phyloP scores from a whole-genome alignment of 1,140 invertebrate species.

The Oreohelix idahoensis region DNA sequence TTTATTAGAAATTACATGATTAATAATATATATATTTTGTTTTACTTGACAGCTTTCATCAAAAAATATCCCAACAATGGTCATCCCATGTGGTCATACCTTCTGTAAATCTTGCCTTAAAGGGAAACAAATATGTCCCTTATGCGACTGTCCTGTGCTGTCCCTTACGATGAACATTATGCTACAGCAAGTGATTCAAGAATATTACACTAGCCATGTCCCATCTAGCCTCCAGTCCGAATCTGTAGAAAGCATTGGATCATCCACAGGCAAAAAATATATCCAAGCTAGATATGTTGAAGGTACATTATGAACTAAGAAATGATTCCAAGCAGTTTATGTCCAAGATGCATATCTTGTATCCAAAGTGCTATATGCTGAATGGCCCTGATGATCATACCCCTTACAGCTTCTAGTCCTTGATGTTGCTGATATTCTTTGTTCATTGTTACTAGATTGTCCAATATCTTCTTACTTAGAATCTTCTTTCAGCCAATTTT shows the following conservation, averaged over 20 bases:
- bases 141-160: conserved; percentile 48
- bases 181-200: conserved; percentile 62
- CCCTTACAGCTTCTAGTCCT: too few species aligned
- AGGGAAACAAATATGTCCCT: conserved; percentile 48
- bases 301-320: background rate
- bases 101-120: conserved; percentile 54
- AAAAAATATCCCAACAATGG: conserved; percentile 49
- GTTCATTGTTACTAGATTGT: too few species aligned
- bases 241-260: background rate
- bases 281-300: background rate
- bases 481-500: too few species aligned
- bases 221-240: background rate
- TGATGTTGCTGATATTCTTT: too few species aligned
- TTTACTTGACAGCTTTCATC: conserved; percentile 43
- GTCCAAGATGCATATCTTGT: too few species aligned
- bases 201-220: conserved; percentile 41
- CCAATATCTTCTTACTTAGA: too few species aligned
- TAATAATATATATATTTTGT: background rate
- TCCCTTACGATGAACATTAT: conserved; percentile 59
- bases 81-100: conserved; percentile 61
- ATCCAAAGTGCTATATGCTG: too few species aligned
- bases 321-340: too few species aligned
- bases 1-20: too few species aligned
- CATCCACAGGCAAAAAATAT: background rate
- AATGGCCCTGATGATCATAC: too few species aligned